A percentile compares a stretch with the other conserved stretches of the same genome.
These are phyloP conservation scores for Xiphophorus maculatus DNA, from an alignment of 2,113 vertebrate species.

Conservation along the genomic window DNA sequence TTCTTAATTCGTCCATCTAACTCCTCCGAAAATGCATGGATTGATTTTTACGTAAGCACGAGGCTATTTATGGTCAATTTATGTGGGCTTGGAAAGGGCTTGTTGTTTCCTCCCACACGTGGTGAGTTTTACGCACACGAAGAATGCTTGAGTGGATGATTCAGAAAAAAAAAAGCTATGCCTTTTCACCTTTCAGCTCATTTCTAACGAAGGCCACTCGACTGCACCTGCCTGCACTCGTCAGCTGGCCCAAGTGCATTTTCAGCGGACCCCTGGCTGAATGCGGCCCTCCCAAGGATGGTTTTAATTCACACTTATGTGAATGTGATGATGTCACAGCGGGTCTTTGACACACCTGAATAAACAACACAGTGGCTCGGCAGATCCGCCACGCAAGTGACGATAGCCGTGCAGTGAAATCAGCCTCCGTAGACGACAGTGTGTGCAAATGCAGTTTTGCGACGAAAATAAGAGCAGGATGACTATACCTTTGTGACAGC, in stretches of 20 bases:
- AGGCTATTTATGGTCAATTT: constrained; percentile 63
- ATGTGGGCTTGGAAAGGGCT: constrained; percentile 67
- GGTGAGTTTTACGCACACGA: constrained; percentile 62
- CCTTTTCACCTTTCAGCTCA: constrained; percentile 60
- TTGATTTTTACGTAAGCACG: constrained; percentile 54
- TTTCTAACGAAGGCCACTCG: constrained; percentile 35
- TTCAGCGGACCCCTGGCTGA: constrained; percentile 36
- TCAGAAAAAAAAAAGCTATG: constrained; percentile 48
- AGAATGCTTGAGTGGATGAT: constrained; percentile 62
- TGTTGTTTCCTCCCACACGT: constrained; percentile 62
- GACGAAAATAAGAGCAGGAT: constrained; percentile 29
- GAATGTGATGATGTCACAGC: constrained; percentile 68
- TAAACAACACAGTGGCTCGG: constrained; percentile 52
- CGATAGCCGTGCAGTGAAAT: constrained; percentile 24
- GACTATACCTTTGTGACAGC: constrained; percentile 46
- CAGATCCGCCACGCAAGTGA: constrained; percentile 23
- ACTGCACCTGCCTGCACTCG: constrained; percentile 43
- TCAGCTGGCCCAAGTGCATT: constrained; percentile 25
- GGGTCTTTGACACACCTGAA: constrained; percentile 64
- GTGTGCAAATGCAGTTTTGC: constrained; percentile 16
- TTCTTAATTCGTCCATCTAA: neutral
- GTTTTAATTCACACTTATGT: constrained; percentile 63
- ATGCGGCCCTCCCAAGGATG: constrained; percentile 38
- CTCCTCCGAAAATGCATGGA: constrained; percentile 14
- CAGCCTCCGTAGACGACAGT: constrained; percentile 8